Evolutionary conservation across 2,797 vertebrate species (phyloP).

Genomic region (Caiman crocodilus): DNA sequence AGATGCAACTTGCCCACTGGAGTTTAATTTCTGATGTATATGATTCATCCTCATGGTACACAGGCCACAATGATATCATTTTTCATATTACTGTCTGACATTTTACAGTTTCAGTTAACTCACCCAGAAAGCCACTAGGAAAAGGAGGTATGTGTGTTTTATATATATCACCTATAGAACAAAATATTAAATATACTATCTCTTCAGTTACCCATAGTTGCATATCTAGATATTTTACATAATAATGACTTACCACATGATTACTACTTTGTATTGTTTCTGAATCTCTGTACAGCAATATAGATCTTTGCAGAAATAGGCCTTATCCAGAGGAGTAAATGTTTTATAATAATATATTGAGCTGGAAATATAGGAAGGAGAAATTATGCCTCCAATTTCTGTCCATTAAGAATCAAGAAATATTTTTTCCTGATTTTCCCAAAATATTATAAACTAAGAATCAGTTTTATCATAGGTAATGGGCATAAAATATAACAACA

Average conservation of each 20-base stretch:
- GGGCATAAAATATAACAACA: background rate
- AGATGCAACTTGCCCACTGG: background rate
- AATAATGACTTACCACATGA: background rate
- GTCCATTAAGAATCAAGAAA: background rate
- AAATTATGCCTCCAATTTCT: background rate
- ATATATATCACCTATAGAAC: background rate
- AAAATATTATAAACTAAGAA: background rate
- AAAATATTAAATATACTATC: fast-evolving
- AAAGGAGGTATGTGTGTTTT: background rate
- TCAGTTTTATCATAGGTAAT: background rate
- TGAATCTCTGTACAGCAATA: background rate
- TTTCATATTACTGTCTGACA: background rate
- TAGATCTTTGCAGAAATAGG: background rate
- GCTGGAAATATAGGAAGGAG: background rate
- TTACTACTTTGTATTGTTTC: background rate
- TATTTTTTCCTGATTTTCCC: background rate
- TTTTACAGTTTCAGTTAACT: background rate
- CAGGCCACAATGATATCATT: background rate
- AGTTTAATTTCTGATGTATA: background rate
- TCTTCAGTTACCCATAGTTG: background rate
- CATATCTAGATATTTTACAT: background rate
- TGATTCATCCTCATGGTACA: background rate
- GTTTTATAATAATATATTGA: background rate
- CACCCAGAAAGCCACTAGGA: background rate
- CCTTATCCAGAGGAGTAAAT: background rate